These are phyloP conservation scores for Diorhabda carinulata DNA, from an alignment of 1,140 invertebrate species.

Conservation along the genomic window DNA sequence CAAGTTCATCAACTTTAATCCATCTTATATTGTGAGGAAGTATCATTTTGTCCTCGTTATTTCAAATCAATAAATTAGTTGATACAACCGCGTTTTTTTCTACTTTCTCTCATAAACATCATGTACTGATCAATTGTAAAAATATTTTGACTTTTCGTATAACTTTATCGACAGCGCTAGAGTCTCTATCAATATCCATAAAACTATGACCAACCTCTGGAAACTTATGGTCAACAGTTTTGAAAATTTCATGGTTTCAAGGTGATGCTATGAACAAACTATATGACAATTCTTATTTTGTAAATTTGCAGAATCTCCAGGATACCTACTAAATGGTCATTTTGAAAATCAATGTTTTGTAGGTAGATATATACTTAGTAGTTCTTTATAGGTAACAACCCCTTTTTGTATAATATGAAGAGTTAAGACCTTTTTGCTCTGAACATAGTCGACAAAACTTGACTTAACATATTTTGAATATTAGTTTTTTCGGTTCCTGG, in stretches of 20 bases:
- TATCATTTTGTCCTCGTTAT: not conserved
- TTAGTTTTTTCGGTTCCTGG: too few relatives aligned
- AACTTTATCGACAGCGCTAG: constrained; percentile 27
- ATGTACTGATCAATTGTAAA: constrained; percentile 27
- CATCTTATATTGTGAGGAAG: not conserved
- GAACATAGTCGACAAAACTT: too few relatives aligned
- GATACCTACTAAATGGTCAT: too few relatives aligned
- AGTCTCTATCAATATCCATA: constrained; percentile 29
- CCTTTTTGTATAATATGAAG: too few relatives aligned
- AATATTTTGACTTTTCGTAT: constrained; percentile 25
- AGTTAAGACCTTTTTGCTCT: too few relatives aligned
- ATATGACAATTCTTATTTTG: too few relatives aligned
- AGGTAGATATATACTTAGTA: too few relatives aligned
- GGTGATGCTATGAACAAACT: constrained; percentile 24
- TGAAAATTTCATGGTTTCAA: constrained; percentile 16
- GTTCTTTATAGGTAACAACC: too few relatives aligned
- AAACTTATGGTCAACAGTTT: constrained; percentile 30
- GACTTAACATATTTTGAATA: too few relatives aligned
- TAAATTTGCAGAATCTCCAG: too few relatives aligned
- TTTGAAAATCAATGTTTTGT: too few relatives aligned
- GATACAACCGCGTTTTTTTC: constrained; percentile 11
- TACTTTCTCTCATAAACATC: constrained; percentile 21
- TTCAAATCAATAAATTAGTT: constrained; percentile 21
- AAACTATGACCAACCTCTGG: constrained; percentile 27
- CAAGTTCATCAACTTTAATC: too few relatives aligned